phyloP scores from a whole-genome alignment of 92 coral and sea anemone genomes.

The Parazoanthus swiftii region DNA sequence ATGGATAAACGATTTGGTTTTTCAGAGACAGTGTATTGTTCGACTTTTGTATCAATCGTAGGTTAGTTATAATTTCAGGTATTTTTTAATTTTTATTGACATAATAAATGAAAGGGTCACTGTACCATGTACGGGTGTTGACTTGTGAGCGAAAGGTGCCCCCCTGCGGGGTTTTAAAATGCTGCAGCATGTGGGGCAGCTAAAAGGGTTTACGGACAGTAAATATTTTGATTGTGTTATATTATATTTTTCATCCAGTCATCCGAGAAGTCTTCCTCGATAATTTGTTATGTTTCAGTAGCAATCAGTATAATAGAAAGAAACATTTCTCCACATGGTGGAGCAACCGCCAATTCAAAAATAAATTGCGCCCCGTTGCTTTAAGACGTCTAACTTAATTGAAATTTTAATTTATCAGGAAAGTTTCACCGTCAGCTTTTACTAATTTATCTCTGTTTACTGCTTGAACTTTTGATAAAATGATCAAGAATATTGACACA shows the following conservation, averaged over 20 bases:
- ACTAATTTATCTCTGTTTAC: not conserved
- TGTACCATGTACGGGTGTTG: not conserved
- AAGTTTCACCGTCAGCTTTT: not conserved
- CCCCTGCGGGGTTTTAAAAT: not conserved
- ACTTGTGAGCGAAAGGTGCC: not conserved
- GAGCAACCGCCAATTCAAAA: not conserved
- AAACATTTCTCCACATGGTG: not conserved
- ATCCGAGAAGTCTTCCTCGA: not conserved
- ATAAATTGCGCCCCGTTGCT: not conserved
- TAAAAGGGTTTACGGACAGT: too few relatives aligned
- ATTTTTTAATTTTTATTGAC: too few relatives aligned
- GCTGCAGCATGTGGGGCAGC: not conserved
- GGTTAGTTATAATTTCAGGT: not conserved
- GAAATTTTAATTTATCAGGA: too few relatives aligned
- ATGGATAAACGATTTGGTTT: too few relatives aligned
- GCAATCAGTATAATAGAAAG: not conserved
- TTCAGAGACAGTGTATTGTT: not conserved
- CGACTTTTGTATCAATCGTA: not conserved
- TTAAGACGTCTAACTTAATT: too few relatives aligned
- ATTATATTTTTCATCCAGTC: not conserved
- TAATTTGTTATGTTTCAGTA: not conserved
- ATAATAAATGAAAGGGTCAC: not conserved
- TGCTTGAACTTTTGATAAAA: too few relatives aligned
- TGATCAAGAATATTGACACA: not conserved
- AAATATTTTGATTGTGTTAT: not conserved